Conservation (phyloP, 2,113 vertebrate species). For the Hyaena hyaena region DNA sequence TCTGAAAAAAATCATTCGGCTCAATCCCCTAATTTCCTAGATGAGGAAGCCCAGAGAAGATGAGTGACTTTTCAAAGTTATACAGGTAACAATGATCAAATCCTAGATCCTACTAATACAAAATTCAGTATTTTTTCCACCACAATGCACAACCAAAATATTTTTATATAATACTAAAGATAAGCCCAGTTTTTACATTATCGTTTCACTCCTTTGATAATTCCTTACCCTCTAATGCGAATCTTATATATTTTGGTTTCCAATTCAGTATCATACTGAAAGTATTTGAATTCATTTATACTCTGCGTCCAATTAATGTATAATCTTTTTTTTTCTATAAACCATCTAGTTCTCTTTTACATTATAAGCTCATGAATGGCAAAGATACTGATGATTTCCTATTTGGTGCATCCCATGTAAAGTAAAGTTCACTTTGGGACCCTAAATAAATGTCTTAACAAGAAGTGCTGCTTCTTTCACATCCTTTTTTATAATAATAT, state of each 20-base stretch:
- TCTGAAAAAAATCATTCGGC: background rate
- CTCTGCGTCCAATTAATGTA: background rate
- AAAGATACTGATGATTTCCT: background rate
- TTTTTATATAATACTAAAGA: conserved; percentile 3
- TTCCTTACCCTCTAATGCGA: background rate
- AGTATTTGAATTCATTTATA: background rate
- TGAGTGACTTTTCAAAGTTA: conserved; percentile 9
- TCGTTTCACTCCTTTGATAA: background rate
- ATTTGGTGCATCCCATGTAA: background rate
- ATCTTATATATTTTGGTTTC: conserved; percentile 32
- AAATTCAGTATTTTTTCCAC: background rate
- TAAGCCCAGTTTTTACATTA: conserved; percentile 38
- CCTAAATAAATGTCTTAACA: background rate
- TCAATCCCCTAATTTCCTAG: background rate
- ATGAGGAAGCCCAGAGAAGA: background rate
- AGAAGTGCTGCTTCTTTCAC: background rate
- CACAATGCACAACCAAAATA: background rate
- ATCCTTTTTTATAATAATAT: background rate
- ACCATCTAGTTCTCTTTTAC: background rate
- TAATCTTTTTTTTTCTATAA: background rate
- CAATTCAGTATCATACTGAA: background rate
- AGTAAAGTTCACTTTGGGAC: background rate
- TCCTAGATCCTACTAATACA: background rate
- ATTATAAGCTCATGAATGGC: background rate
- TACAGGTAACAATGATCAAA: background rate